phyloP scores from a whole-genome alignment of 2,113 vertebrate genomes.

The Cottus gobio region DNA sequence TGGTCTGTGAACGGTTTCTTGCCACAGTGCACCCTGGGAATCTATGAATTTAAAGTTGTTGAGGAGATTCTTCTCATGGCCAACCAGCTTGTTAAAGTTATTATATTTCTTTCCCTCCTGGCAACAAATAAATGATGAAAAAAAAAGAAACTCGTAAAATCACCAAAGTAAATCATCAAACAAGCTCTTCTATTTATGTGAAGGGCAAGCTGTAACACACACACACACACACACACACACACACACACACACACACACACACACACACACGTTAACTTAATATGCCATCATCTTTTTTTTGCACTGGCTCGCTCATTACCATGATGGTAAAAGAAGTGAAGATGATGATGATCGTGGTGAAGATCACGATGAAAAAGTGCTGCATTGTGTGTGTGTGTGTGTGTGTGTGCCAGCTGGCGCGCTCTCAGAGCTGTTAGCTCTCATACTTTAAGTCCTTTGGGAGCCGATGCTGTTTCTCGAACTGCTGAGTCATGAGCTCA shows the following conservation, averaged over 20 bases:
- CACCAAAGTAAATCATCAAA: not conserved
- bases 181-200: not conserved
- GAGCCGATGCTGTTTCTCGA: not conserved
- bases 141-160: not conserved
- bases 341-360: not conserved
- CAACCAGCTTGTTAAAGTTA: no score
- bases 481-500: slow-evolving; percentile 20
- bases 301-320: no score
- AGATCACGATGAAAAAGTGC: not conserved
- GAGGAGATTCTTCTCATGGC: no score
- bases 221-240: slow-evolving; percentile 10
- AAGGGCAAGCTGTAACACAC: not conserved
- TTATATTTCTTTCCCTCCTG: not conserved
- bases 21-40: no score
- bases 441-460: slow-evolving; percentile 4
- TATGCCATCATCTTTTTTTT: no score
- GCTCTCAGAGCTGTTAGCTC: not conserved
- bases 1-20: no score
- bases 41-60: no score
- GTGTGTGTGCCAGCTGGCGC: slow-evolving; percentile 24
- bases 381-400: slow-evolving; percentile 24
- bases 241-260: slow-evolving; percentile 9
- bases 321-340: not conserved
- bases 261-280: no score
- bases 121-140: not conserved